phyloP scores from a whole-genome alignment of 1,140 invertebrate genomes.

The Papilio machaon region DNA sequence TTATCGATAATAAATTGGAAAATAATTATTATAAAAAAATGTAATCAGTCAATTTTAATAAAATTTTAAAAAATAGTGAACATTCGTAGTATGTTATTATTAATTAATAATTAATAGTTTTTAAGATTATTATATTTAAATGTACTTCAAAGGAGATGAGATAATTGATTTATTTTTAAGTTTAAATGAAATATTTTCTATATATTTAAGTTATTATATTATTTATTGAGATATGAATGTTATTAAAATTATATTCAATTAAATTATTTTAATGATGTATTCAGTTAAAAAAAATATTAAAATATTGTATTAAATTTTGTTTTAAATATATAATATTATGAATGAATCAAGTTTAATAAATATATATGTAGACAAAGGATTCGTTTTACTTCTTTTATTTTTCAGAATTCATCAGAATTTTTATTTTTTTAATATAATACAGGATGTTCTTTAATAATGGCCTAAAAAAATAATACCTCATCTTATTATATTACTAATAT shows the following conservation, averaged over 20 bases:
- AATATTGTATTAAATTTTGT: slow-evolving; percentile 34
- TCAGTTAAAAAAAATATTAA: slow-evolving; percentile 33
- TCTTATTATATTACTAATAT: too few relatives aligned
- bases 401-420: too few relatives aligned
- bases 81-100: slow-evolving; percentile 50
- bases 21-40: slow-evolving; percentile 32
- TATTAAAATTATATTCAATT: slow-evolving; percentile 28
- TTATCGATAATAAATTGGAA: neutral
- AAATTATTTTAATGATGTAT: neutral
- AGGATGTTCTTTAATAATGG: too few relatives aligned
- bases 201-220: neutral
- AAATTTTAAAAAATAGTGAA: slow-evolving; percentile 50
- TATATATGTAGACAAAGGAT: neutral
- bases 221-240: neutral
- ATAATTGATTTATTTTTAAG: slow-evolving; percentile 19
- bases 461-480: too few relatives aligned
- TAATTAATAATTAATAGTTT: slow-evolving; percentile 38
- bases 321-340: slow-evolving; percentile 29
- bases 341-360: slow-evolving; percentile 23
- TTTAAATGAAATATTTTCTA: neutral
- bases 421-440: too few relatives aligned
- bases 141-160: slow-evolving; percentile 31
- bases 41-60: slow-evolving; percentile 46
- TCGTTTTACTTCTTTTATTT: neutral
- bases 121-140: slow-evolving; percentile 36